Evolutionary conservation across 2,113 vertebrate species (phyloP).

Genomic region (Enhydra lutris): DNA sequence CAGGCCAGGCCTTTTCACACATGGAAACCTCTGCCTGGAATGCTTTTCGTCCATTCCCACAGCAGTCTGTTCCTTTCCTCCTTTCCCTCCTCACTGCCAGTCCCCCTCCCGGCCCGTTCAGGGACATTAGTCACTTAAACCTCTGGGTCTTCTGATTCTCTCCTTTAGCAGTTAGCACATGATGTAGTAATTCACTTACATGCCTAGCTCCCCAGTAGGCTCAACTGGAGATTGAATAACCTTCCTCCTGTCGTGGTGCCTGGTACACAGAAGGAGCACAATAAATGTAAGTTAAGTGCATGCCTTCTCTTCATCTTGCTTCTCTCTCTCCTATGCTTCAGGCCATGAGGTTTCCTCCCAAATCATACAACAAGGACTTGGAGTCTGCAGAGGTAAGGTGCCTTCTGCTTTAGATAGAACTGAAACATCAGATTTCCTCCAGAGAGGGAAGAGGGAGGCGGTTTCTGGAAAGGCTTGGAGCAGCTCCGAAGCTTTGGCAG

Average conservation of each 20-base stretch:
- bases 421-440: not conserved
- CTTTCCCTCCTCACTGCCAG: not conserved
- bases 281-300: too few species aligned
- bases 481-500: not conserved
- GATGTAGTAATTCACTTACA: too few species aligned
- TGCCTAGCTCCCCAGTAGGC: not conserved
- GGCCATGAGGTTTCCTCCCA: conserved; percentile 99
- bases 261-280: not conserved
- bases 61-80: not conserved
- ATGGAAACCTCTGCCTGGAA: not conserved
- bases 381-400: conserved; percentile 96
- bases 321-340: conserved; percentile 60
- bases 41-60: not conserved
- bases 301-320: not conserved
- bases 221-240: not conserved
- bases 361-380: conserved; percentile 99
- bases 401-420: rapidly evolving
- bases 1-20: not conserved
- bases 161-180: not conserved
- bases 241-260: rapidly evolving
- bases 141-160: not conserved
- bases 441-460: not conserved
- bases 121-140: too few species aligned
- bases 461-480: not conserved
- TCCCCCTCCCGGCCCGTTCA: too few species aligned